Evolutionary conservation across 2,888 invertebrate genomes (phyloP), one percentile per base, ranked within the genome.

Genomic region (Thyatira batis): DNA sequence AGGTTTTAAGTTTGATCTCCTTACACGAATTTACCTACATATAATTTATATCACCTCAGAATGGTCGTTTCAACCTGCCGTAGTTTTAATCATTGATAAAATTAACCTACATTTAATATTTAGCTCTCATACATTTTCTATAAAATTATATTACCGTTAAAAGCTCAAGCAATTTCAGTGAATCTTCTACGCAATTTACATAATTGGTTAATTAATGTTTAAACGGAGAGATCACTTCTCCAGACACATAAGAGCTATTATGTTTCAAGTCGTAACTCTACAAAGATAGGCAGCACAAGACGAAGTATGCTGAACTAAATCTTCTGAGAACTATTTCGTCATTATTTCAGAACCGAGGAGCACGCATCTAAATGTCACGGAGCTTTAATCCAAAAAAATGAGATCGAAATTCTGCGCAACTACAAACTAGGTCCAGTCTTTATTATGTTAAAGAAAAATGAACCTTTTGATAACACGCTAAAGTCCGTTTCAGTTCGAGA

Each of bases 71-170:
- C 10, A 10, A 2, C 11, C 11, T 30, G 30, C 3, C 11, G 10
- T 30, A 11, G n/a, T 11, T 30, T 2, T 30, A 10, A 30, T 5
- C 13, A 33, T 33, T 33, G n/a, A 33, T 13, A 13, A 13, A 11
- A 13, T 33, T 23, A 73, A 63, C 63, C 58, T 62, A 77, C 76
- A 74, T 64, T 69, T 72, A 69, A 67, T 60, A 76, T 78, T 82
- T 84, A 84, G 82, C 82, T 76, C 67, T 57, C 50, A 23, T 6
- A 60, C 58, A 58, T 64, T 60, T 69, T 67, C 67, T 65, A 64
- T 54, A 64, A 60, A 66, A 33, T 39, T 17, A 39, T 4, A 39
- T 39, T 8, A 17, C 6, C 39, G 39, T 8, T 17, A 13, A 17
- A 39, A 33, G 8, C 33, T 4, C 17, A 17, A 39, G 39, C 1